A percentile compares a stretch with the other conserved stretches of the same genome.
phyloP scores from a whole-genome alignment of 2,797 vertebrate genomes.

The Danio tinwini region DNA sequence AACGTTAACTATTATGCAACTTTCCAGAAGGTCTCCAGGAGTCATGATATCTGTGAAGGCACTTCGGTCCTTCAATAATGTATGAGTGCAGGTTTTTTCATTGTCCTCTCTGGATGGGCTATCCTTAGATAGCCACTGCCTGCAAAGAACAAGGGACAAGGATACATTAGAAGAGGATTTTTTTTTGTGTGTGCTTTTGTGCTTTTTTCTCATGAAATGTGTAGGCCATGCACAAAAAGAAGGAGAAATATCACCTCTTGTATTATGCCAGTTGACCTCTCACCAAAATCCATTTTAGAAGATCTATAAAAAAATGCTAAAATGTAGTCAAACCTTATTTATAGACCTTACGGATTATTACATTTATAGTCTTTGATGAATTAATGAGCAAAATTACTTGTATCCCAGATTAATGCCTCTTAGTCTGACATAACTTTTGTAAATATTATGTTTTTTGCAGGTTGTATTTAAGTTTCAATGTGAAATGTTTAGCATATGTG shows the following conservation, averaged over 20 bases:
- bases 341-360: neutral
- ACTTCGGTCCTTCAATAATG: constrained; percentile 44
- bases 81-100: constrained; percentile 27
- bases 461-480: too few relatives aligned
- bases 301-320: constrained; percentile 10
- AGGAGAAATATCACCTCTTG: too few relatives aligned
- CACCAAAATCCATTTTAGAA: neutral
- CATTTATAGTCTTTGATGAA: neutral
- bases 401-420: too few relatives aligned
- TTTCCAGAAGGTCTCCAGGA: constrained; percentile 27
- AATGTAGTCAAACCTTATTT: neutral
- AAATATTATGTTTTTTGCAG: too few relatives aligned
- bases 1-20: constrained; percentile 25
- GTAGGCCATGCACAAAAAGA: neutral
- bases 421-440: too few relatives aligned
- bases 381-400: neutral
- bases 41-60: constrained; percentile 50
- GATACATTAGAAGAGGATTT: constrained; percentile 8
- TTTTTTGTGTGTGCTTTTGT: neutral
- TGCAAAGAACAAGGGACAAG: constrained; percentile 22
- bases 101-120: constrained; percentile 21
- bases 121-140: constrained; percentile 37
- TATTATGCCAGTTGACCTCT: too few relatives aligned
- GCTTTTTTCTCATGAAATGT: constrained; percentile 20
- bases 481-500: too few relatives aligned